Evolutionary conservation across 2,888 invertebrate genomes (phyloP), one percentile per base, ranked within the genome.

Genomic region (Chalcis sispes): DNA sequence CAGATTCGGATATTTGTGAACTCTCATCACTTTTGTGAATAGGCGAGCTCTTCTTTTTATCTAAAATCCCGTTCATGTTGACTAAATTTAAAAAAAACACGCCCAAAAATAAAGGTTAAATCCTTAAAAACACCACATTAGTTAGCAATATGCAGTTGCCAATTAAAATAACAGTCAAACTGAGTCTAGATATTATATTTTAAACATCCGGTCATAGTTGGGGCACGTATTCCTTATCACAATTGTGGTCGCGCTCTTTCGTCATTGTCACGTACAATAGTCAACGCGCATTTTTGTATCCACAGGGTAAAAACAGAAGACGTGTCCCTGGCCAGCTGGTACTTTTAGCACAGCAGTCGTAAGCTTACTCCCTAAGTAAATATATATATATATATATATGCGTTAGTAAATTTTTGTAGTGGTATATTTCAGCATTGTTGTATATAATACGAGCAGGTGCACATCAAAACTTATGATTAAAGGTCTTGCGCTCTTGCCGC

Each of bases 401-500:
- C 15, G 42, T 15, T 13, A 13, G 42, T 42, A 2, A 42, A 42
- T 42, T 42, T 42, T 42, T 13, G 8, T 13, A 42, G 13, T 42
- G 2, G 15, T 15, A 3, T 36, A 59, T 15, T 54, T 13, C 29
- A 56, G 7, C n/a, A 7, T n/a, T n/a, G n/a, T n/a, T n/a, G n/a
- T n/a, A n/a, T n/a, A 58, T 10, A 58, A 32, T 20, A n/a, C 29
- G 66, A 23, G 46, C 72, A 72, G 62, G 42, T 54, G 71, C 27
- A n/a, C 10, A 32, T 32, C 32, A 42, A 2, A 13, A 13, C 15
- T 2, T 15, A 27, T 42, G 42, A 64, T 70, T 67, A 75, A 75
- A 65, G 62, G 65, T 75, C 70, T 71, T 75, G 75, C 75, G 70
- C 75, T 40, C 20, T 75, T 75, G 71, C 36, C 75, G 75, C 75